Evolutionary conservation across 2,113 vertebrate genomes (phyloP).

Genomic region (Thinocorus orbignyianus): DNA sequence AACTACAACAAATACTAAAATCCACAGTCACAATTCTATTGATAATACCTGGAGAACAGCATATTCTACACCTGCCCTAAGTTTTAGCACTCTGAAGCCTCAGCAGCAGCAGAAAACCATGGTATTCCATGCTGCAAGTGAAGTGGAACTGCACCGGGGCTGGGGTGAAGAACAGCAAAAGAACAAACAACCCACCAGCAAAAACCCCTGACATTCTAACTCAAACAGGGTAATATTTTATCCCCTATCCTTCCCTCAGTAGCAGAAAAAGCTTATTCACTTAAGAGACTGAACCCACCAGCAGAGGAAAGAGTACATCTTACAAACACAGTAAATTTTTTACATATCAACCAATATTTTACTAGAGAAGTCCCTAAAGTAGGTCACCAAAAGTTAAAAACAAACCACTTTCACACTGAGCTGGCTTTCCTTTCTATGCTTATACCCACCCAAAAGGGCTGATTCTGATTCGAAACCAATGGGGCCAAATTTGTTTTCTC

Average conservation of each 20-base stretch:
- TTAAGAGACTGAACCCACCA: background rate
- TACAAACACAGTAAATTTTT: background rate
- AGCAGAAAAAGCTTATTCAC: background rate
- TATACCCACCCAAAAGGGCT: background rate
- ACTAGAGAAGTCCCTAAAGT: background rate
- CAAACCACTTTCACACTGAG: background rate
- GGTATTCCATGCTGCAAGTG: background rate
- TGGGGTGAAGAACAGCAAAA: background rate
- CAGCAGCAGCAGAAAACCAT: background rate
- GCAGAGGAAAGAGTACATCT: background rate
- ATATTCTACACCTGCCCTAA: background rate
- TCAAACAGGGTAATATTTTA: background rate
- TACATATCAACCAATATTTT: background rate
- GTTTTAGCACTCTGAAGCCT: background rate
- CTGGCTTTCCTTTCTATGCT: background rate
- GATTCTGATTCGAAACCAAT: background rate
- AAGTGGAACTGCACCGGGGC: background rate
- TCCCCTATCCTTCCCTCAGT: background rate
- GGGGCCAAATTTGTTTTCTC: background rate
- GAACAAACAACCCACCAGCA: background rate
- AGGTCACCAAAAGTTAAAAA: background rate
- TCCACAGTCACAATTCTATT: background rate
- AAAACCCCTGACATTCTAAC: background rate
- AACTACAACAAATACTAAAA: background rate
- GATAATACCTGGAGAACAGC: background rate